Evolutionary conservation across 2,888 invertebrate species (phyloP).

Genomic region (Microctonus hyperodae): DNA sequence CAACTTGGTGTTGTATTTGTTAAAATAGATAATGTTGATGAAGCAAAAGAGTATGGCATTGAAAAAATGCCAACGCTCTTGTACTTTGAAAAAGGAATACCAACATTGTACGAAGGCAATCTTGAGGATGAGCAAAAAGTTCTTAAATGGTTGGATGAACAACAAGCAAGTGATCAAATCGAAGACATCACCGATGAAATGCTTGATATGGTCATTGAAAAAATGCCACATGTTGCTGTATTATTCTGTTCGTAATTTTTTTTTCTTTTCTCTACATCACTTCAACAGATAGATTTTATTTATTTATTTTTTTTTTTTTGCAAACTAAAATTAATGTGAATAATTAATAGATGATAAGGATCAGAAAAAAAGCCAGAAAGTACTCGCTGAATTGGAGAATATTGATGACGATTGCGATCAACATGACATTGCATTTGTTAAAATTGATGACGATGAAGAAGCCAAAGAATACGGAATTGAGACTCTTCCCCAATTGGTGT

Average conservation of each 20-base stretch:
- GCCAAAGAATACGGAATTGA: slow-evolving; percentile 91
- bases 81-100: slow-evolving; percentile 88
- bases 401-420: slow-evolving; percentile 94
- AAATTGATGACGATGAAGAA: slow-evolving; percentile 87
- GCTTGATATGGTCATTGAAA: slow-evolving; percentile 87
- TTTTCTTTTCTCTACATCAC: not conserved
- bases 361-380: slow-evolving; percentile 88
- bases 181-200: slow-evolving; percentile 95
- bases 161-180: slow-evolving; percentile 87
- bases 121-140: slow-evolving; percentile 90
- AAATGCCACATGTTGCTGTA: slow-evolving; percentile 88
- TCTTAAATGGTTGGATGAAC: slow-evolving; percentile 84
- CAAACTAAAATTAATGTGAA: too few relatives aligned
- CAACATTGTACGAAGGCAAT: slow-evolving; percentile 82
- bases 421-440: slow-evolving; percentile 90
- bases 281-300: not conserved
- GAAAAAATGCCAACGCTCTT: slow-evolving; percentile 86
- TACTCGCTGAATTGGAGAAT: slow-evolving; percentile 84
- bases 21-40: slow-evolving; percentile 89
- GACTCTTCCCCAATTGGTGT: slow-evolving; percentile 80
- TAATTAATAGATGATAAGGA: slow-evolving; percentile 82
- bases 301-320: not conserved
- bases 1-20: slow-evolving; percentile 88
- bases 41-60: slow-evolving; percentile 90
- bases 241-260: slow-evolving; percentile 80